Base-by-base conservation (phyloP, 2,797 vertebrate genomes). In the Otus scops region DNA sequence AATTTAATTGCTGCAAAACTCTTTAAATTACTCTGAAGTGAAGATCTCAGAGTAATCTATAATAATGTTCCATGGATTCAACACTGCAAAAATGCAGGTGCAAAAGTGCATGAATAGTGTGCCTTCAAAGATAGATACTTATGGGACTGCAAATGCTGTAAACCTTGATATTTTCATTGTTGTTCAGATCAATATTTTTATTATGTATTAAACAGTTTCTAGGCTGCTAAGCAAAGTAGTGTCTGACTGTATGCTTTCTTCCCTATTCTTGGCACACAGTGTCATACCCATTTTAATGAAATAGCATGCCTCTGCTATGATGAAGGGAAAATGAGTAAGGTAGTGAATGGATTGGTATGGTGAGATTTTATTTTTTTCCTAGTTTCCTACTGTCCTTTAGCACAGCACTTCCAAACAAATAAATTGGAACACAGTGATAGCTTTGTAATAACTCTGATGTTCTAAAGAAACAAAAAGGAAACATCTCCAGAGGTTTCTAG, bases 391-490 rank as follows among this genome's bases (percentile, higher is more conserved):
- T 59, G 27, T 88, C 21, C 39, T 83, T 83, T 85, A 79, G n/a
- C 21, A 41, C 17, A 47, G 19, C 63, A 11, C 20, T 94, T 93
- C 27, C 39, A 84, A 81, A 53, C 28, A 57, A 53, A 50, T 80
- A 57, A 6, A 20, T 14, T 38, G 48, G 18, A 73, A 65, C 7
- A 11, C 30, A 32, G 30, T 63, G 21, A 48, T 60, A 74, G 27
- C 77, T 94, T 87, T 79, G 22, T 69, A 63, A 48, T 67, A 43
- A 45, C 24, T 69, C 13, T 63, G 61, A 3, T 43, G 5, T 21
- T 57, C 36, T 73, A 43, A 81, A 89, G 51, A 92, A 90, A 51
- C 14, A 43, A 65, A 65, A 85, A 68, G 34, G n/a, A 75, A 82
- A 39, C 18, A 17, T 56, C 38, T 61, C 13, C 5, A 13, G 24